Base-by-base conservation (phyloP, 2,797 vertebrate genomes). In the Sebastes cheni region DNA sequence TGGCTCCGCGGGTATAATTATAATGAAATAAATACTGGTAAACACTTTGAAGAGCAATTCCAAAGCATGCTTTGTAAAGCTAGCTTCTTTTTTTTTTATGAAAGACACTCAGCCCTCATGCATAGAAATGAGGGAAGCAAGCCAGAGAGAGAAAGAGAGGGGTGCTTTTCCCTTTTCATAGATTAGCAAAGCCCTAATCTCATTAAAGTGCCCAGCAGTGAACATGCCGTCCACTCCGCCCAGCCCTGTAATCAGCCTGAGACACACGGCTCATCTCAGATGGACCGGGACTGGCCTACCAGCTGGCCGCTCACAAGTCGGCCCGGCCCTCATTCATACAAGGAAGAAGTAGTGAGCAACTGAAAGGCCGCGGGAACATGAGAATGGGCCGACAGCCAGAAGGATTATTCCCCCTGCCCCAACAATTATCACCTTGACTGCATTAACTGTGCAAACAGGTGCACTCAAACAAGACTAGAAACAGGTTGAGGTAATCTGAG, bases 401-500 rank as follows among this genome's bases (percentile, higher is more conserved):
- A 93, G 97, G 97, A 98, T 98, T 99, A 98, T 56, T 71, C 59
- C 77, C 64, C 73, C 85, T 71, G 80, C 84, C 78, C 81, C 87
- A 81, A 83, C 97, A 97, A 96, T 97, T 97, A 97, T 97, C 96
- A 97, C 96, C 97, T 97, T 94, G 94, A 96, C 96, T 97, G 96
- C 96, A 96, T 98, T 97, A 97, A 96, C 96, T 96, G 96, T 96
- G 95, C 91, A 97, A 98, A 99, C 98, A 99, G 98, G 98, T 99
- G 98, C 97, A 96, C 95, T 95, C 94, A 97, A 95, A 98, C 86
- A 93, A 87, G 87, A 88, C 92, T 81, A 94, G 95, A 95, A 96
- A 94, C 93, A 95, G 93, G 92, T 96, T 86, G 95, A 95, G 96
- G 97, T 96, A 98, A 97, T 96, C 95, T 93, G 96, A 97, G 88